These are phyloP conservation scores for Pardalotus punctatus DNA, from an alignment of 2,113 vertebrate genomes.

Conservation along the genomic window DNA sequence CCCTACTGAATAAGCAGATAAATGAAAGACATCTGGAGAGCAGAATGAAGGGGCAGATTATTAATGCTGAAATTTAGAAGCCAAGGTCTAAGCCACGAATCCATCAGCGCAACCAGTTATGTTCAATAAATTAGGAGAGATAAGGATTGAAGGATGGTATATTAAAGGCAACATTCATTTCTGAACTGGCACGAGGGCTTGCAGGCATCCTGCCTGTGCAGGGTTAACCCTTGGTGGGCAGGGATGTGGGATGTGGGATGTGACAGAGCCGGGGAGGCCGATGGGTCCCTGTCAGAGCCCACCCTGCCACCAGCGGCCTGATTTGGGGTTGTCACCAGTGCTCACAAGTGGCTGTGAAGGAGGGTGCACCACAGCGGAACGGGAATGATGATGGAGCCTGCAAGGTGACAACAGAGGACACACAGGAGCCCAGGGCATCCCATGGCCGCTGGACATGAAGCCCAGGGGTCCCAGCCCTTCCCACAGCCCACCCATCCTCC, in stretches of 20 bases:
- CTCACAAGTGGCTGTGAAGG: background rate
- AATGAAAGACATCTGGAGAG: constrained; percentile 74
- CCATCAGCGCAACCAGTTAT: constrained; percentile 74
- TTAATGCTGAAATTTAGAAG: constrained; percentile 84
- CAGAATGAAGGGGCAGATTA: constrained; percentile 73
- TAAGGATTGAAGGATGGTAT: constrained; percentile 80
- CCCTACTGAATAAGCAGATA: constrained; percentile 69
- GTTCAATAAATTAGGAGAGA: constrained; percentile 81
- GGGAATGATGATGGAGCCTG: accelerated
- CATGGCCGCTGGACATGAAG: accelerated
- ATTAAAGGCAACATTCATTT: constrained; percentile 75
- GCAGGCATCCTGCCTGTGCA: background rate
- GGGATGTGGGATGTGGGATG: background rate
- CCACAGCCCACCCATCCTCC: background rate
- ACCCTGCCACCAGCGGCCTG: background rate
- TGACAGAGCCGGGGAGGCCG: background rate
- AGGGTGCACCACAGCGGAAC: accelerated
- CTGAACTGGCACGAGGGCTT: constrained; percentile 34
- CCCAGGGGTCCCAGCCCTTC: background rate
- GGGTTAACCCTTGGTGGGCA: constrained; percentile 9
- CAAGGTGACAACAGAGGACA: background rate
- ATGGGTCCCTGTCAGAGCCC: background rate
- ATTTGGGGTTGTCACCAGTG: background rate
- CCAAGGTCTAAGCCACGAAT: constrained; percentile 82
- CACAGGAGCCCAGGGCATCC: accelerated